Conservation (phyloP, 2,113 vertebrate species). For the Fukomys damarensis region DNA sequence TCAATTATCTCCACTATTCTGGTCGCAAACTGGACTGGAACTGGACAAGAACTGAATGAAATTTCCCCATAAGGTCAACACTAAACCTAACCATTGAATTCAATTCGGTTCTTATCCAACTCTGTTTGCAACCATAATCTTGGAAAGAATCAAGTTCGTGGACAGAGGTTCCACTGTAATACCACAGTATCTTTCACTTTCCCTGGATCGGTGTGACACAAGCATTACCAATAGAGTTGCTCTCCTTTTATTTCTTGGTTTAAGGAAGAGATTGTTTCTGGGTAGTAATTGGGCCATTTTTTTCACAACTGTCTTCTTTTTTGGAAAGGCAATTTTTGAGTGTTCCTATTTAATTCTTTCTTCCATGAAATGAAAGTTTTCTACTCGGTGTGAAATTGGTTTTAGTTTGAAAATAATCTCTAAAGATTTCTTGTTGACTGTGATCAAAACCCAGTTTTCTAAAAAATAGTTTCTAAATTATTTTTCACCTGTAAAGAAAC, state of each 20-base stretch:
- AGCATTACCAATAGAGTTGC: background rate
- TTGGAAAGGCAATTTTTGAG: background rate
- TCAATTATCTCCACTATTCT: background rate
- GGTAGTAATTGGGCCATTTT: background rate
- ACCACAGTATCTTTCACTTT: background rate
- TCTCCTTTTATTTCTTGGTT: slow-evolving; percentile 19
- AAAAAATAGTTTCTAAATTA: slow-evolving; percentile 30
- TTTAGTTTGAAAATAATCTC: slow-evolving; percentile 65
- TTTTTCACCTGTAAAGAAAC: slow-evolving; percentile 9
- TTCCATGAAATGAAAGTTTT: slow-evolving; percentile 47
- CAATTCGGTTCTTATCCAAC: background rate
- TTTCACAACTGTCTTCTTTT: slow-evolving; percentile 5
- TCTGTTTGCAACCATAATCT: background rate
- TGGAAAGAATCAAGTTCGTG: background rate
- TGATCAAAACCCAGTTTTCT: slow-evolving; percentile 38
- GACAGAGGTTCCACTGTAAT: background rate
- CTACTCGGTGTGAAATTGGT: slow-evolving; percentile 55
- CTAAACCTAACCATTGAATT: background rate
- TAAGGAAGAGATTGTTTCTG: background rate
- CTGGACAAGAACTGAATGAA: background rate
- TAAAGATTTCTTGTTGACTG: slow-evolving; percentile 10
- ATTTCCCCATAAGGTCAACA: background rate
- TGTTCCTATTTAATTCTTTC: slow-evolving; percentile 50
- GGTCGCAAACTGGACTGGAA: too few species aligned
- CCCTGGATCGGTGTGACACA: background rate